Percentiles rank a stretch among this genome's conserved stretches.
Evolutionary conservation across 2,797 vertebrate species (phyloP).

Genomic region (Perodicticus potto): DNA sequence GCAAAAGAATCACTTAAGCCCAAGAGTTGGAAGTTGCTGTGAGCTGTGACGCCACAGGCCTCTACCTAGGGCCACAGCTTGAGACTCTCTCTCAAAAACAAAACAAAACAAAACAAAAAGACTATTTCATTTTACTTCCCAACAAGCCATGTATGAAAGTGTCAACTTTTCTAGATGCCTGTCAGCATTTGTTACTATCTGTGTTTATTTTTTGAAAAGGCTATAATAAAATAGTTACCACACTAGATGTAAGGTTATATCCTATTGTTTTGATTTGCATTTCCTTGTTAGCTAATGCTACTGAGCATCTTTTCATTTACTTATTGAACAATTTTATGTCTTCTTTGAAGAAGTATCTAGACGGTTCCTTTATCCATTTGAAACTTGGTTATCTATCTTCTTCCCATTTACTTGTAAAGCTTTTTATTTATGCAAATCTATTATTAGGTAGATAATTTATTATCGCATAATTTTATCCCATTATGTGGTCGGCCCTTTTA

Average conservation of each 20-base stretch:
- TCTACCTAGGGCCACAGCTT: too few relatives aligned
- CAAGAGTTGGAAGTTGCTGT: too few relatives aligned
- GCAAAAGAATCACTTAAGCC: too few relatives aligned
- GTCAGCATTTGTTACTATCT: background rate
- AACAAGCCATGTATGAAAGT: background rate
- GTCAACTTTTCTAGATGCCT: background rate
- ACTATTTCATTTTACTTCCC: background rate
- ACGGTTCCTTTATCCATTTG: background rate
- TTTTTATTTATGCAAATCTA: background rate
- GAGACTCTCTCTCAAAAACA: too few relatives aligned
- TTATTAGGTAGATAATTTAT: background rate
- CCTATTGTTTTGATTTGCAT: background rate
- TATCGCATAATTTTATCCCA: background rate
- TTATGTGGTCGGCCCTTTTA: background rate
- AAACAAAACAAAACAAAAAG: too few relatives aligned
- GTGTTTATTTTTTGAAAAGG: background rate
- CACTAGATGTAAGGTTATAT: background rate
- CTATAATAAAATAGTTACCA: background rate
- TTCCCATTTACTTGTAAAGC: background rate
- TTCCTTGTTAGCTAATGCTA: background rate
- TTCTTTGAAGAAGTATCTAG: background rate
- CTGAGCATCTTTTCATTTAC: background rate
- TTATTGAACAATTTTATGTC: background rate
- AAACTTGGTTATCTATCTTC: background rate
- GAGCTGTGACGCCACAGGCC: too few relatives aligned